These are phyloP conservation scores for Platycheirus rosarum DNA, from an alignment of 2,888 invertebrate species.

Conservation along the genomic window DNA sequence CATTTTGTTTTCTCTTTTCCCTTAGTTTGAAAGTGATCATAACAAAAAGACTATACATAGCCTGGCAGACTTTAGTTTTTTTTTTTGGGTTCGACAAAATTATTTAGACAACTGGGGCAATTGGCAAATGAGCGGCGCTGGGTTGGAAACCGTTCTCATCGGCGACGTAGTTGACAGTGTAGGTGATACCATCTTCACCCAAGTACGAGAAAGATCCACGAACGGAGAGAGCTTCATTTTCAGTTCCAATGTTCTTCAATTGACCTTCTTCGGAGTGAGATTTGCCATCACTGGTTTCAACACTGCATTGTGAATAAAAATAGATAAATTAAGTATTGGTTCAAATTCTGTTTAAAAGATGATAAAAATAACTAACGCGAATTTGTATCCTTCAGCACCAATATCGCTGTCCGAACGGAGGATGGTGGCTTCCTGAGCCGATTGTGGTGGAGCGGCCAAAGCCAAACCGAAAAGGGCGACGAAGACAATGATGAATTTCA, in stretches of 20 bases:
- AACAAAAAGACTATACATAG: too few relatives aligned
- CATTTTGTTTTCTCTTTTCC: neutral
- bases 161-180: conserved; percentile 82
- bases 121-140: conserved; percentile 81
- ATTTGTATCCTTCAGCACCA: conserved; percentile 52
- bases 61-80: too few relatives aligned
- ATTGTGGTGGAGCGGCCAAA: too few relatives aligned
- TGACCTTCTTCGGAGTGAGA: conserved; percentile 83
- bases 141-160: conserved; percentile 79
- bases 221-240: conserved; percentile 82
- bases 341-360: too few relatives aligned
- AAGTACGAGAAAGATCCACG: conserved; percentile 83
- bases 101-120: conserved; percentile 75
- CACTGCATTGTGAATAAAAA: conserved; percentile 78
- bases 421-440: too few relatives aligned
- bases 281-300: conserved; percentile 84
- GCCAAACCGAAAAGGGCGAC: too few relatives aligned
- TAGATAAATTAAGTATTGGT: too few relatives aligned
- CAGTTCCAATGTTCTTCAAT: conserved; percentile 83
- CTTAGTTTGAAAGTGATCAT: too few relatives aligned
- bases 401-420: conserved; percentile 85
- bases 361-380: conserved; percentile 51
- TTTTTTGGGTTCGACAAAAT: too few relatives aligned
- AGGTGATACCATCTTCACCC: conserved; percentile 84
- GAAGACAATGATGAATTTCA: too few relatives aligned